Conservation (phyloP, 1,140 invertebrate genomes). For the Leptinotarsa defecta region DNA sequence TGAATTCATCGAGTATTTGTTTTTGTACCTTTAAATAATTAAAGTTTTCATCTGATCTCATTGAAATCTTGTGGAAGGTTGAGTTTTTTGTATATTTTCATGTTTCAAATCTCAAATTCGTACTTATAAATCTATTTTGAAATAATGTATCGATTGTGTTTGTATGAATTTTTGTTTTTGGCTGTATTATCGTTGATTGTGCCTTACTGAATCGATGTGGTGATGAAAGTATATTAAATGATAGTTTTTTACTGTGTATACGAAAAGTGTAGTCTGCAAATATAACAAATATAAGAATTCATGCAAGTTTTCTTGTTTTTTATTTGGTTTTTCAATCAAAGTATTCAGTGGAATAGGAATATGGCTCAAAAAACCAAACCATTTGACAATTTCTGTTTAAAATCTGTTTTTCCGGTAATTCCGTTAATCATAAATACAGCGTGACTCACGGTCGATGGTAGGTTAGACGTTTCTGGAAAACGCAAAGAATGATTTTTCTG, state of each 20-base stretch:
- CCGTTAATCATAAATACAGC: no score
- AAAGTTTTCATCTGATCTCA: conserved; percentile 13
- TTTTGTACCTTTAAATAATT: background rate
- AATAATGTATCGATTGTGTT: conserved; percentile 24
- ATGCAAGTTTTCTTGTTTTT: conserved; percentile 7
- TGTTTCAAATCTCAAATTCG: conserved; percentile 5
- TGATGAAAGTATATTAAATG: conserved; percentile 35
- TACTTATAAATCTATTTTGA: conserved; percentile 17
- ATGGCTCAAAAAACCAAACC: no score
- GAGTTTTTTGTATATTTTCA: conserved; percentile 5
- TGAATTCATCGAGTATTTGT: no score
- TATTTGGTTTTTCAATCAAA: background rate
- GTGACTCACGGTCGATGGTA: no score
- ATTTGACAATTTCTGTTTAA: no score
- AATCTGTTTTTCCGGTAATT: no score
- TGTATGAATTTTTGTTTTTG: conserved; percentile 25
- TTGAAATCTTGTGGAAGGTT: conserved; percentile 16
- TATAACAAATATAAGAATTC: conserved; percentile 23
- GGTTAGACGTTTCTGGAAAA: no score
- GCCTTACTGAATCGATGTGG: conserved; percentile 39
- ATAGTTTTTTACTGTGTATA: conserved; percentile 35
- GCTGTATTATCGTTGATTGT: conserved; percentile 39
- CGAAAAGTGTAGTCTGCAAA: conserved; percentile 32
- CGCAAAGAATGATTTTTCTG: no score
- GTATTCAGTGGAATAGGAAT: no score